Evolutionary conservation across 1,140 invertebrate species (phyloP), one percentile per base, ranked within the genome.

Genomic region (Drosophila nebulosa): DNA sequence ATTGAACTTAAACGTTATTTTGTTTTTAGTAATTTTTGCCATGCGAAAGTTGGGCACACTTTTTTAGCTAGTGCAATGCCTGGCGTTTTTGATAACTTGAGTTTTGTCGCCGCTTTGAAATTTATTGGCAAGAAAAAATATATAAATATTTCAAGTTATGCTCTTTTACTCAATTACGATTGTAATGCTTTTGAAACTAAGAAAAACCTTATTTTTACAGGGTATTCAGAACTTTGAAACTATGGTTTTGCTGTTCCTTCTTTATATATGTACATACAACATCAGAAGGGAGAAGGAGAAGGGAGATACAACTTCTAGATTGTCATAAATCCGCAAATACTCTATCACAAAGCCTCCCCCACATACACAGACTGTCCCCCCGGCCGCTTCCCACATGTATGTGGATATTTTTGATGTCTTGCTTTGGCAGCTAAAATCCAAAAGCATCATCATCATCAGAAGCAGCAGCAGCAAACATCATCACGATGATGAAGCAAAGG

Each of bases 271-370:
- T 6, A 30, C 27, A n/a, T n/a, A n/a, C n/a, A n/a, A n/a, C n/a
- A n/a, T 30, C 27, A 9, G 27, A 6, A 30, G 27, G 7, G 27
- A 30, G 10, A 10, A 30, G 27, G 10, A 30, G 10, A 30, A 30
- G 27, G 3, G 27, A 7, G 4, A 39, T 12, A 46, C 18, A 32
- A 60, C 35, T 68, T 58, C 22, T 39, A 42, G 26, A 42, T 51
- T 67, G 36, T 64, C 72, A 75, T 75, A 74, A 74, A 74, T 74
- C 70, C 70, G 56, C 56, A 74, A 51, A 66, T 74, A 35, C 22
- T 18, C 36, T 42, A 24, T 26, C 22, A 18, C 39, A 14, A 18
- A 35, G 26, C 14, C 51, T 62, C 56, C 27, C 51, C 70, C 56
- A 24, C 70, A 4, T 16, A 1, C 53, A 24, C 36, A 18, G 14